phyloP scores from a whole-genome alignment of 2,797 vertebrate species.

The Danio choprae region DNA sequence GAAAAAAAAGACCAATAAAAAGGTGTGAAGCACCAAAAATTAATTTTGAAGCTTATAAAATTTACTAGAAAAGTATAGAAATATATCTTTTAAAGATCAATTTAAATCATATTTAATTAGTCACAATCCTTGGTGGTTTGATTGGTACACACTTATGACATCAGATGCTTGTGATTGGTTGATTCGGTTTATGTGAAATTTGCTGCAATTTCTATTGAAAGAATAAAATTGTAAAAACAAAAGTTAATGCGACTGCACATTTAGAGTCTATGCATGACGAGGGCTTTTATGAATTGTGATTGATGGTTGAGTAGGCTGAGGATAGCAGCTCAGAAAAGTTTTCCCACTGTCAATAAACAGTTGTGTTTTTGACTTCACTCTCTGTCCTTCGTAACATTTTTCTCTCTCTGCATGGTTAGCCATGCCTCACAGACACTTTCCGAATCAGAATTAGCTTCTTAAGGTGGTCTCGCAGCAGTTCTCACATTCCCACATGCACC shows the following conservation, averaged over 20 bases:
- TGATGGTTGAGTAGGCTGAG: not conserved
- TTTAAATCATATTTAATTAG: no score
- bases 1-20: no score
- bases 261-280: not conserved
- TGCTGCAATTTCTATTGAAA: no score
- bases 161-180: no score
- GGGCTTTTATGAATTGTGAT: not conserved
- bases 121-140: no score
- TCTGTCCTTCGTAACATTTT: constrained; percentile 8
- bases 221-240: not conserved
- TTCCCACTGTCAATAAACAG: not conserved
- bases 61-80: no score
- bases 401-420: constrained; percentile 14
- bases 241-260: not conserved
- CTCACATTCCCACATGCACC: constrained; percentile 8
- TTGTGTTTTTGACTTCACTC: constrained; percentile 8
- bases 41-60: no score
- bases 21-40: no score
- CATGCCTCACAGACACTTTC: constrained; percentile 10
- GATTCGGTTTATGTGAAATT: no score
- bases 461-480: constrained; percentile 24
- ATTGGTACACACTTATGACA: no score
- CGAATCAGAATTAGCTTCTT: constrained; percentile 10
- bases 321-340: not conserved
- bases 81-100: no score